Conservation (phyloP, 64 coral and sea anemone genomes). For the Stichodactyla helianthus region DNA sequence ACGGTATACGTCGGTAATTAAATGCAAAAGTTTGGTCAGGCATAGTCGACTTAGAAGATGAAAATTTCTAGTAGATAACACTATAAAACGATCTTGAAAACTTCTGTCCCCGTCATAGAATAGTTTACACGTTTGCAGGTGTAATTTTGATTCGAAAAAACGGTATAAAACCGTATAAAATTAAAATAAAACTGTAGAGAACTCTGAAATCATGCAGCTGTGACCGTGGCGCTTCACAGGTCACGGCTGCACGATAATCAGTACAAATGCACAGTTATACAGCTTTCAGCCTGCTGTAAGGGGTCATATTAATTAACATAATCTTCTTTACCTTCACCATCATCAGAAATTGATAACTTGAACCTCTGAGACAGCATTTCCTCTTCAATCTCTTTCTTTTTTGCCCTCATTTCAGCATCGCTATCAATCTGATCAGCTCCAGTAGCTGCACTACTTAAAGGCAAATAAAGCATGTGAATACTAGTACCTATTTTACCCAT, state of each 20-base stretch:
- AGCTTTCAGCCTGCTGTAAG: background rate
- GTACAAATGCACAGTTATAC: no score
- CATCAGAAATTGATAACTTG: conserved; percentile 77
- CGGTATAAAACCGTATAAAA: background rate
- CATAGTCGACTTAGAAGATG: background rate
- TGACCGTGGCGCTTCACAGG: conserved; percentile 8
- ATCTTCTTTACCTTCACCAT: conserved; percentile 75
- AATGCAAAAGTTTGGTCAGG: background rate
- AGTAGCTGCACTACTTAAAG: background rate
- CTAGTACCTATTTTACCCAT: no score
- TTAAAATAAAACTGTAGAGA: background rate
- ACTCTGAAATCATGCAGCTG: background rate
- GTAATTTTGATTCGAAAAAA: background rate
- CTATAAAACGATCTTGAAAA: background rate
- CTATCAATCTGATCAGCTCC: conserved; percentile 16
- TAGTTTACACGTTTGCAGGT: background rate
- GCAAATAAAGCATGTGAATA: background rate
- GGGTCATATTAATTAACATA: background rate
- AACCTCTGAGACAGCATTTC: conserved; percentile 64
- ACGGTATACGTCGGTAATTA: background rate
- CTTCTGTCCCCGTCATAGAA: no score
- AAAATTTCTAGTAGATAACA: background rate
- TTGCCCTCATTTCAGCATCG: conserved; percentile 24
- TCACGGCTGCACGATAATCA: background rate
- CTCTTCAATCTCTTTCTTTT: conserved; percentile 58